phyloP scores from a whole-genome alignment of 2,888 invertebrate species.

The Ptychoptera contaminata region DNA sequence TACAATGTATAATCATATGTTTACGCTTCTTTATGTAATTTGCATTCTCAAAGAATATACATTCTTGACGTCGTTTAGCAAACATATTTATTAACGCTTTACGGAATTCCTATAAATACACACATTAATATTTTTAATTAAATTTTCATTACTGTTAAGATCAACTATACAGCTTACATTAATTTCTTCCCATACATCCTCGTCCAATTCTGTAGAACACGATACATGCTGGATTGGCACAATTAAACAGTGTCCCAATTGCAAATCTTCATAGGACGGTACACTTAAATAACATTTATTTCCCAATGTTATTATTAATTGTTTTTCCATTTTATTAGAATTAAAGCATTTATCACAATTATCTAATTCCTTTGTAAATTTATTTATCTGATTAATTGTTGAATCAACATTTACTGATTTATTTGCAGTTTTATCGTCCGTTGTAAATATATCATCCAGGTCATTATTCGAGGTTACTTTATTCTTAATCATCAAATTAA shows the following conservation, averaged over 20 bases:
- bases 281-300: slow-evolving; percentile 70
- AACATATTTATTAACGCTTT: slow-evolving; percentile 68
- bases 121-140: slow-evolving; percentile 5
- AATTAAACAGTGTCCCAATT: slow-evolving; percentile 73
- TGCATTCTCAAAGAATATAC: slow-evolving; percentile 83
- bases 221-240: slow-evolving; percentile 66
- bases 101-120: slow-evolving; percentile 35
- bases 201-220: slow-evolving; percentile 73
- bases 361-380: slow-evolving; percentile 52
- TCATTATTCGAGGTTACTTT: slow-evolving; percentile 41
- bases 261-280: slow-evolving; percentile 65
- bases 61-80: slow-evolving; percentile 52
- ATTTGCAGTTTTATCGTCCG: slow-evolving; percentile 39
- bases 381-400: slow-evolving; percentile 12
- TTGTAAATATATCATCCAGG: slow-evolving; percentile 70
- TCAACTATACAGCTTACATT: slow-evolving; percentile 33
- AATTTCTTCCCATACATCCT: slow-evolving; percentile 87
- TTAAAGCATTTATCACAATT: slow-evolving; percentile 74
- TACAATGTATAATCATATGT: slow-evolving; percentile 79
- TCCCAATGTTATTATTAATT: slow-evolving; percentile 68
- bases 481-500: slow-evolving; percentile 51
- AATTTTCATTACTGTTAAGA: slow-evolving; percentile 1
- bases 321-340: slow-evolving; percentile 62
- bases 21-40: slow-evolving; percentile 54
- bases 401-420: too few species aligned